phyloP scores from a whole-genome alignment of 1,140 invertebrate species.

The Drosophila albomicans region DNA sequence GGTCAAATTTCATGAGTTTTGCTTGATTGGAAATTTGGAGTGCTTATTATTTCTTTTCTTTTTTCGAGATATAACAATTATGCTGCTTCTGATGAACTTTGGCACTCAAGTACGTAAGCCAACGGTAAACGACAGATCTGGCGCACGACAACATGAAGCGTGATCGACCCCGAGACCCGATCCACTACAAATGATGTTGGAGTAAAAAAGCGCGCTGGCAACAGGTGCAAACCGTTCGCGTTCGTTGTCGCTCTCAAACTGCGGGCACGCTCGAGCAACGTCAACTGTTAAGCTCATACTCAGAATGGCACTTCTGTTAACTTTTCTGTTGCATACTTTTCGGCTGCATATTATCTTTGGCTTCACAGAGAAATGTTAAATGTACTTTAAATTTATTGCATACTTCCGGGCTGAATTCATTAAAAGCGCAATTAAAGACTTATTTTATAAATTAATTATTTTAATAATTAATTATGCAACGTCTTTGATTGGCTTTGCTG shows the following conservation, averaged over 20 bases:
- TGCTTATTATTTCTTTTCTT: neutral
- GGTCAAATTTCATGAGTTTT: slow-evolving; percentile 4
- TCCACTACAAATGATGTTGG: slow-evolving; percentile 8
- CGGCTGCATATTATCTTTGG: neutral
- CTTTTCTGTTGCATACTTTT: slow-evolving; percentile 19
- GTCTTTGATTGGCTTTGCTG: too few relatives aligned
- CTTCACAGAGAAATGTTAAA: neutral
- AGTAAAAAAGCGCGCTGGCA: slow-evolving; percentile 40
- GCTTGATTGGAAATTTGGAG: neutral
- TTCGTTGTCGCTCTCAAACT: slow-evolving; percentile 59
- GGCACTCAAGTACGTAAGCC: slow-evolving; percentile 26
- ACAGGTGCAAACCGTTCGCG: slow-evolving; percentile 66
- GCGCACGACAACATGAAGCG: slow-evolving; percentile 70
- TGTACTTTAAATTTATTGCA: neutral
- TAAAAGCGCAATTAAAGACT: too few relatives aligned
- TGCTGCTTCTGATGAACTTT: slow-evolving; percentile 45
- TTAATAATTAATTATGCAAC: too few relatives aligned
- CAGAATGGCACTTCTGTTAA: slow-evolving; percentile 25
- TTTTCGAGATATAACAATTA: slow-evolving; percentile 8
- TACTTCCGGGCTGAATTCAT: neutral
- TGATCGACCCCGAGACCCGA: slow-evolving; percentile 50
- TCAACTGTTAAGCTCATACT: neutral
- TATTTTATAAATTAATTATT: too few relatives aligned
- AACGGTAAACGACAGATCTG: slow-evolving; percentile 79
- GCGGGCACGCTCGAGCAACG: slow-evolving; percentile 19